A percentile compares a stretch with the other conserved stretches of the same genome.
phyloP scores from a whole-genome alignment of 2,888 invertebrate species.

The Catocala sponsa region DNA sequence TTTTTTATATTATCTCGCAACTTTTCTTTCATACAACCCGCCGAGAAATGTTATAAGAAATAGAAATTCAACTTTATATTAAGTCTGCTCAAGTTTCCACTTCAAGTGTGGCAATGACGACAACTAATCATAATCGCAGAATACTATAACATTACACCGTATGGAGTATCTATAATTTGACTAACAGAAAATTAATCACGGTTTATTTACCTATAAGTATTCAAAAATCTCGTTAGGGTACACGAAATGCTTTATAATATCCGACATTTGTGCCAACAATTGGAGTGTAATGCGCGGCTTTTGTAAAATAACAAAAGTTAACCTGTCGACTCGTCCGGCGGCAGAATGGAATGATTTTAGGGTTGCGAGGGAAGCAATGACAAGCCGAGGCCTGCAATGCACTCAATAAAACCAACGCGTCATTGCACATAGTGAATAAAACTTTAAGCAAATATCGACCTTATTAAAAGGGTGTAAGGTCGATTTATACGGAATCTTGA shows the following conservation, averaged over 20 bases:
- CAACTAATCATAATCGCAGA: no score
- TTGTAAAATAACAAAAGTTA: conserved; percentile 86
- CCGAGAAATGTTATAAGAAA: no score
- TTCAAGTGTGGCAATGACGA: no score
- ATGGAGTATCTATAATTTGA: background rate
- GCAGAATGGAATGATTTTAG: conserved; percentile 85
- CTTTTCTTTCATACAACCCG: no score
- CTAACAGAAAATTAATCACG: conserved; percentile 28
- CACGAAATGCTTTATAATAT: conserved; percentile 82
- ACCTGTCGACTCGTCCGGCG: conserved; percentile 84
- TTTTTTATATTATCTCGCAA: no score
- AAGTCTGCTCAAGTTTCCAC: no score
- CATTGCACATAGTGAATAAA: conserved; percentile 30
- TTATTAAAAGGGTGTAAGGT: conserved; percentile 40
- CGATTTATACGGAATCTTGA: conserved; percentile 14
- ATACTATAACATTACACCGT: no score
- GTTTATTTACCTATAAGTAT: conserved; percentile 49
- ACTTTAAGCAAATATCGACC: conserved; percentile 42
- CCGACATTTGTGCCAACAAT: conserved; percentile 87
- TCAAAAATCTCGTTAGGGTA: conserved; percentile 72
- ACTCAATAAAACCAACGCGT: conserved; percentile 59
- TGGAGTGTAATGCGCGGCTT: conserved; percentile 83
- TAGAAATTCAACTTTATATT: no score
- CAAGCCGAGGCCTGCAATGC: conserved; percentile 79
- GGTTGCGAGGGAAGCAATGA: conserved; percentile 87